phyloP scores from a whole-genome alignment of 2,113 vertebrate species.

The Miniopterus natalensis region DNA sequence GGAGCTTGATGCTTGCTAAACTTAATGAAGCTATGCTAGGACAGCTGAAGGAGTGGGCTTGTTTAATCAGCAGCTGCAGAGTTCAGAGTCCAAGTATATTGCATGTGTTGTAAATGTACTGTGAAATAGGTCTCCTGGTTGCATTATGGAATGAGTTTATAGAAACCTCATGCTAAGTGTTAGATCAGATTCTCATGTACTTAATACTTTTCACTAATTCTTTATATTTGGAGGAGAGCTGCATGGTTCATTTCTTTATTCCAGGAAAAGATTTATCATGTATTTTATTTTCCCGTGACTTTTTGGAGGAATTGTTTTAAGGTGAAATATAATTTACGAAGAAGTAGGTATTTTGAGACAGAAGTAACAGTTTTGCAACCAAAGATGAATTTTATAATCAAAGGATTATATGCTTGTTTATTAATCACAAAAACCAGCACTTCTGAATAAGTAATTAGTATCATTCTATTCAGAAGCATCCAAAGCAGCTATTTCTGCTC shows the following conservation, averaged over 20 bases:
- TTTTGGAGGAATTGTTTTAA: slow-evolving; percentile 38
- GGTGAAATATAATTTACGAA: slow-evolving; percentile 13
- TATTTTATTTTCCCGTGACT: not conserved
- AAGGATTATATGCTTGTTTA: not conserved
- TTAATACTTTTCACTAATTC: not conserved
- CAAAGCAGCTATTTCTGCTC: not conserved
- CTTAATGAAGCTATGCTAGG: slow-evolving; percentile 27
- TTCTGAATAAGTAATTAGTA: slow-evolving; percentile 12
- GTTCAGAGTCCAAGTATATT: slow-evolving; percentile 62
- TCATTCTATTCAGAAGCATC: slow-evolving; percentile 42
- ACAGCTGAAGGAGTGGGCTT: slow-evolving; percentile 4
- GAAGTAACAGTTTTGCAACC: slow-evolving; percentile 25
- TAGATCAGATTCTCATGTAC: not conserved
- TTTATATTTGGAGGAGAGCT: not conserved
- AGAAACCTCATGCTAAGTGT: not conserved
- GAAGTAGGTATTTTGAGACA: slow-evolving; percentile 4
- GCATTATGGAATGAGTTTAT: slow-evolving; percentile 42
- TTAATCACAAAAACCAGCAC: not conserved
- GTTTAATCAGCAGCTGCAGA: slow-evolving; percentile 49
- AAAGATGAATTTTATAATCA: not conserved
- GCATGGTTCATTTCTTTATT: not conserved
- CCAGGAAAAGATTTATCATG: not conserved
- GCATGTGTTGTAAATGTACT: slow-evolving; percentile 21
- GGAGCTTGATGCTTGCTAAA: not conserved
- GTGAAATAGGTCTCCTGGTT: slow-evolving; percentile 50